Conservation (phyloP, 2,888 invertebrate species). For the Resseliella maxima region DNA sequence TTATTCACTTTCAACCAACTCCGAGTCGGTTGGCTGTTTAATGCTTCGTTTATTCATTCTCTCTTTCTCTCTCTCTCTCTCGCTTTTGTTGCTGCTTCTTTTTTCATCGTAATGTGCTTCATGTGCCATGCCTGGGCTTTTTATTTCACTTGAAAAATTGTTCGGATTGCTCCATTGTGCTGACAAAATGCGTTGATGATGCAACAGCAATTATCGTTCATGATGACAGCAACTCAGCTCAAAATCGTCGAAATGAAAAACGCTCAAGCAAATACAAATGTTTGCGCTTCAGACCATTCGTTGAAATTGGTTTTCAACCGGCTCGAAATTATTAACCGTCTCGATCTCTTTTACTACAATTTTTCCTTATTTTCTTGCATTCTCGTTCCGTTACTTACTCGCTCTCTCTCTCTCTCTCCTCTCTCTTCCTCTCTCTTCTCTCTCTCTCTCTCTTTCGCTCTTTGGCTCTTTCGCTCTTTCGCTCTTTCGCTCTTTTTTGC, state of each 20-base stretch:
- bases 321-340: conserved; percentile 17
- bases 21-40: not conserved
- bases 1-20: conserved; percentile 34
- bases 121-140: not conserved
- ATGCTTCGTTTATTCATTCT: no score
- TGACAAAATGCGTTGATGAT: conserved; percentile 33
- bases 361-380: not conserved
- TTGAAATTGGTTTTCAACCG: not conserved
- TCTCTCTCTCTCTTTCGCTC: no score
- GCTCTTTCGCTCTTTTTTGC: no score
- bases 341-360: not conserved
- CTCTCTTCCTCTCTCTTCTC: no score
- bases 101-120: not conserved
- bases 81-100: not conserved
- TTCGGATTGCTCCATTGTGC: conserved; percentile 11
- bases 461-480: no score
- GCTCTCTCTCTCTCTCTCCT: no score
- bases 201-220: conserved; percentile 41
- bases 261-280: not conserved
- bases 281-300: conserved; percentile 44
- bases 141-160: conserved; percentile 36
- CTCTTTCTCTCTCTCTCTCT: not conserved
- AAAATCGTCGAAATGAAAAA: not conserved
- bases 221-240: conserved; percentile 48
- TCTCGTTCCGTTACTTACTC: not conserved